These are phyloP conservation scores for Syrphus vitripennis DNA, from an alignment of 2,888 invertebrate genomes.

Conservation along the genomic window DNA sequence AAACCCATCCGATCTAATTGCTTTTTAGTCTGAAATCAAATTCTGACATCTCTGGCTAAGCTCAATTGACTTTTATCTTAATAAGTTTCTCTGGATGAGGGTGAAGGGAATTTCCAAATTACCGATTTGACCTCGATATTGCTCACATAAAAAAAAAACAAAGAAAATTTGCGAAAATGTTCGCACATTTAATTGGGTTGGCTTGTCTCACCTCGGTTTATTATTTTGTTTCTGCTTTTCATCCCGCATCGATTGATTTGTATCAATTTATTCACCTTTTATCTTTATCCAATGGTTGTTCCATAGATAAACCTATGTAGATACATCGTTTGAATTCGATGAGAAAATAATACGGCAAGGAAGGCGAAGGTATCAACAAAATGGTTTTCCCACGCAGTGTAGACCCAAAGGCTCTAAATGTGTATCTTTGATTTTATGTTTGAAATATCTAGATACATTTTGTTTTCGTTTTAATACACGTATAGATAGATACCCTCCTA, in stretches of 20 bases:
- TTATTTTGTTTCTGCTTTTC: not conserved
- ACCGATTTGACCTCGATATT: not conserved
- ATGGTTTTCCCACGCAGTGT: constrained; percentile 64
- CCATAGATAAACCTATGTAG: constrained; percentile 26
- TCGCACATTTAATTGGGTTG: constrained; percentile 60
- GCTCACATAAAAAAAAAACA: not conserved
- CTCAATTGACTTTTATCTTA: not conserved
- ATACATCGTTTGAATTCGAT: constrained; percentile 28
- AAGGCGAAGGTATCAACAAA: not conserved
- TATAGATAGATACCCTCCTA: not conserved
- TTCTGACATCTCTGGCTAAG: not conserved
- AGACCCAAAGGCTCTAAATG: constrained; percentile 41
- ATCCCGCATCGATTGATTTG: constrained; percentile 48
- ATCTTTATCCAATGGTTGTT: constrained; percentile 42
- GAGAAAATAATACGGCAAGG: constrained; percentile 17
- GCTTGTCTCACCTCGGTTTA: constrained; percentile 19
- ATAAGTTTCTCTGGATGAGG: not conserved
- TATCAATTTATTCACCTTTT: constrained; percentile 69
- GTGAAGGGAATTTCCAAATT: not conserved
- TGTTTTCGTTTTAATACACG: not conserved
- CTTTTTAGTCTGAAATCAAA: not conserved
- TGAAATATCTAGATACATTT: constrained; percentile 41
- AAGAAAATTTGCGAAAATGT: constrained; percentile 38
- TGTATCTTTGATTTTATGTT: constrained; percentile 19
- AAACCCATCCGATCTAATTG: not conserved